Conservation (phyloP, 2,888 invertebrate species). For the Polydrusus cervinus region DNA sequence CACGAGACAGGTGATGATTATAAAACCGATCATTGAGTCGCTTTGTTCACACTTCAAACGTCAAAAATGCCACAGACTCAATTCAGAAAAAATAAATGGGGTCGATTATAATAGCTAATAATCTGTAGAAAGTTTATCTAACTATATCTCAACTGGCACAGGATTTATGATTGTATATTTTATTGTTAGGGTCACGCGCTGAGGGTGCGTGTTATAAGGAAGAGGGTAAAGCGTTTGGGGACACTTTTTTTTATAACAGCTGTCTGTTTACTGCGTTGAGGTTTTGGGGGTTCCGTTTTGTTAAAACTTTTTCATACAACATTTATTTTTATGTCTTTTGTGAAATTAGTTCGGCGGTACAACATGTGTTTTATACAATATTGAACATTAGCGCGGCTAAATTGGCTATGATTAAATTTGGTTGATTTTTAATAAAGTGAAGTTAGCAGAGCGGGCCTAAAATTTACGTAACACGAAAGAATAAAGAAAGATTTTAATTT, state of each 20-base stretch:
- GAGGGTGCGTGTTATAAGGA: conserved; percentile 31
- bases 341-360: conserved; percentile 21
- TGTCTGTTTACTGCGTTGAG: conserved; percentile 39
- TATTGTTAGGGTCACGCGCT: conserved; percentile 44
- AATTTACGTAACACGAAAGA: too few relatives aligned
- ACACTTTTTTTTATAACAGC: conserved; percentile 49
- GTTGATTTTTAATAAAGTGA: neutral
- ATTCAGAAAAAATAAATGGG: conserved; percentile 42
- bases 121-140: conserved; percentile 47
- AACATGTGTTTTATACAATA: conserved; percentile 18
- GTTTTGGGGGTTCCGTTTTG: conserved; percentile 38
- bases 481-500: too few relatives aligned
- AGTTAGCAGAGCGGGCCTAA: neutral
- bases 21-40: conserved; percentile 16
- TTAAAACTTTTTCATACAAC: conserved; percentile 40
- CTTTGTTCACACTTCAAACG: conserved; percentile 21
- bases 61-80: conserved; percentile 42
- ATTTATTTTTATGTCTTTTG: conserved; percentile 37
- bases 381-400: conserved; percentile 12
- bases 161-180: conserved; percentile 45
- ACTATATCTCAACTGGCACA: conserved; percentile 45
- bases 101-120: conserved; percentile 48
- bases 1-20: conserved; percentile 27
- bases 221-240: conserved; percentile 39
- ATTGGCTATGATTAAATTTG: neutral